phyloP scores from a whole-genome alignment of 1,140 invertebrate species.

The Aphidius ervi region DNA sequence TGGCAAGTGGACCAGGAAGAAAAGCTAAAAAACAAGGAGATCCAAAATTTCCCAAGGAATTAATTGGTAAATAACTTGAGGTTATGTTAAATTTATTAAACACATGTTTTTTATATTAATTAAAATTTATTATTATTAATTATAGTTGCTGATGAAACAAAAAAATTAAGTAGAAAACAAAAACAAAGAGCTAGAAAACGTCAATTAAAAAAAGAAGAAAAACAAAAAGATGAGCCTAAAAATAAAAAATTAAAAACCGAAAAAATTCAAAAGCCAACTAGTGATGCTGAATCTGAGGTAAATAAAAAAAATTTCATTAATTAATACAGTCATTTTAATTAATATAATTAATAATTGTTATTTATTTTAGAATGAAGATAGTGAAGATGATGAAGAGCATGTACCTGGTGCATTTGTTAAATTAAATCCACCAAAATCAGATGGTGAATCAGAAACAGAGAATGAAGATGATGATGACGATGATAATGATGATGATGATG shows the following conservation, averaged over 20 bases:
- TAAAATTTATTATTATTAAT: slow-evolving; percentile 14
- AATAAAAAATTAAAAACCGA: slow-evolving; percentile 24
- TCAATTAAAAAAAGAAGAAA: slow-evolving; percentile 57
- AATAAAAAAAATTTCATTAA: slow-evolving; percentile 14
- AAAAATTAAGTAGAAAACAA: slow-evolving; percentile 64
- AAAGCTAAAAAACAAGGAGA: slow-evolving; percentile 82
- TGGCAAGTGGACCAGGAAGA: slow-evolving; percentile 76
- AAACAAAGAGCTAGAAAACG: slow-evolving; percentile 64
- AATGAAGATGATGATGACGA: slow-evolving; percentile 35
- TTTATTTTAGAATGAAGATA: too few relatives aligned
- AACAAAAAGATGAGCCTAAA: slow-evolving; percentile 22
- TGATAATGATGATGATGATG: slow-evolving; percentile 40
- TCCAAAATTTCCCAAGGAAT: slow-evolving; percentile 64
- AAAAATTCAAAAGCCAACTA: slow-evolving; percentile 28
- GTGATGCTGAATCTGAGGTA: slow-evolving; percentile 33
- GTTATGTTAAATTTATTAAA: background rate
- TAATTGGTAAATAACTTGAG: slow-evolving; percentile 48
- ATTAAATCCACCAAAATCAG: background rate
- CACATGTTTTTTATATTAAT: background rate
- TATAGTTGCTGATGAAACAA: slow-evolving; percentile 47
- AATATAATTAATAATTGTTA: background rate
- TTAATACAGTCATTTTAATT: background rate
- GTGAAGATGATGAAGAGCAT: too few relatives aligned
- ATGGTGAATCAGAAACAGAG: slow-evolving; percentile 7
- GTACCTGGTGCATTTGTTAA: slow-evolving; percentile 4